Evolutionary conservation across 2,888 invertebrate species (phyloP), one percentile per base, ranked within the genome.

Genomic region (Dastarcus helophoroides): DNA sequence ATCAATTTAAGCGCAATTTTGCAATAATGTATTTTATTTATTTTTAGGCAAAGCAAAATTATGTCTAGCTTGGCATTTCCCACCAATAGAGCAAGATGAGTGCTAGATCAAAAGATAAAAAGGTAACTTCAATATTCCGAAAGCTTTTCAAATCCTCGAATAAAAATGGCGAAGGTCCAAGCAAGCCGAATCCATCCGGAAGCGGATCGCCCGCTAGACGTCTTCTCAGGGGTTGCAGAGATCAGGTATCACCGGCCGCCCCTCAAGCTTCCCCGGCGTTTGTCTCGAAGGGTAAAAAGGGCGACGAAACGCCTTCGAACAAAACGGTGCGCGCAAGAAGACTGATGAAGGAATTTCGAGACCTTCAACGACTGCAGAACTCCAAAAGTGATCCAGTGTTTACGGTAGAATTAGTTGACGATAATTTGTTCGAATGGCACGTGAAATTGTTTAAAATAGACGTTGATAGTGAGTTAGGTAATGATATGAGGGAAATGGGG

Each of bases 371-470:
- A 48, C 63, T 74, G 38, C 82, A 84, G 56, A 70, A 70, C 46
- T 71, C 69, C 45, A 68, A 74, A 38, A 58, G 69, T n/a, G 78
- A 81, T 44, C 79, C 83, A 3, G 67, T 79, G 9, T 88, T 86
- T 53, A 81, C 79, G 44, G 86, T 84, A 46, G 86, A 86, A 53
- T 65, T 88, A 37, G 80, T 86, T 26, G 82, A 84, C 53, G 86
- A 88, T 60, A 85, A 83, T 62, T 65, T 88, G 21, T 88, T 79
- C 63, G 88, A 88, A 59, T 88, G 88, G 88, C 78, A 85, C 58
- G 82, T 85, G 36, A 74, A 83, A 38, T 64, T 88, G 48, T 76
- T 77, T 56, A 76, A 79, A 53, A 75, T 88, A 46, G 88, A 88
- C 63, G 75, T 80, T 2, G 86, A 88, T 53, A 85, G 84, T 53